A percentile compares a stretch with the other conserved stretches of the same genome.
Evolutionary conservation across 2,888 invertebrate species (phyloP).

Genomic region (Tetheella fluctuosa): DNA sequence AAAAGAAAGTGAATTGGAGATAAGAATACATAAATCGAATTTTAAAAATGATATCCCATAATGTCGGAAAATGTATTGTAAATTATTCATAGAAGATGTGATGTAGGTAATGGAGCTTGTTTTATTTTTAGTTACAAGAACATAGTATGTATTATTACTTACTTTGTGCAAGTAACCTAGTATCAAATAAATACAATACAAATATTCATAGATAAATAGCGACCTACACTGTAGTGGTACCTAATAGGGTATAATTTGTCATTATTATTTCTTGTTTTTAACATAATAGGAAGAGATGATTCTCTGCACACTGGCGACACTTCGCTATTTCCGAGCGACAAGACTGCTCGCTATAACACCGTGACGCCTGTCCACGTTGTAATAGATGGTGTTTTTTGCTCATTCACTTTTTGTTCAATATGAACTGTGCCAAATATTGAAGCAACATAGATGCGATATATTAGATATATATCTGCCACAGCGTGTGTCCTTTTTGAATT

Average conservation of each 20-base stretch:
- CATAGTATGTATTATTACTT: no score
- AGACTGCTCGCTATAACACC: not conserved
- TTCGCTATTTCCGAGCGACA: not conserved
- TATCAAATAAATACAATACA: no score
- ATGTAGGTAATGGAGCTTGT: no score
- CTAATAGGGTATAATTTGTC: constrained; percentile 1
- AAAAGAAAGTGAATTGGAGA: no score
- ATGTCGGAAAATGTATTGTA: no score
- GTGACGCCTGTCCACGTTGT: not conserved
- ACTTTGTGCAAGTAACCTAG: no score
- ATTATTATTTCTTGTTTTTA: constrained; percentile 1
- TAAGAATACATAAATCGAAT: no score
- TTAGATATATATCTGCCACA: constrained; percentile 42
- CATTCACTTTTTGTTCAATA: constrained; percentile 33
- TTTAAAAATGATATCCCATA: no score
- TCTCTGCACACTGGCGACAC: constrained; percentile 1
- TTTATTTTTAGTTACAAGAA: no score
- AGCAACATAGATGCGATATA: constrained; percentile 40
- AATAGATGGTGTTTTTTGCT: constrained; percentile 33
- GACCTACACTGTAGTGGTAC: not conserved
- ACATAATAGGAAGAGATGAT: not conserved
- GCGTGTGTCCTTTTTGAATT: constrained; percentile 33
- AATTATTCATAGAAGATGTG: no score
- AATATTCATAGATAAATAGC: no score
- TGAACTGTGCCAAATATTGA: constrained; percentile 30